Evolutionary conservation across 2,888 invertebrate genomes (phyloP).

Genomic region (Lathronympha strigana): DNA sequence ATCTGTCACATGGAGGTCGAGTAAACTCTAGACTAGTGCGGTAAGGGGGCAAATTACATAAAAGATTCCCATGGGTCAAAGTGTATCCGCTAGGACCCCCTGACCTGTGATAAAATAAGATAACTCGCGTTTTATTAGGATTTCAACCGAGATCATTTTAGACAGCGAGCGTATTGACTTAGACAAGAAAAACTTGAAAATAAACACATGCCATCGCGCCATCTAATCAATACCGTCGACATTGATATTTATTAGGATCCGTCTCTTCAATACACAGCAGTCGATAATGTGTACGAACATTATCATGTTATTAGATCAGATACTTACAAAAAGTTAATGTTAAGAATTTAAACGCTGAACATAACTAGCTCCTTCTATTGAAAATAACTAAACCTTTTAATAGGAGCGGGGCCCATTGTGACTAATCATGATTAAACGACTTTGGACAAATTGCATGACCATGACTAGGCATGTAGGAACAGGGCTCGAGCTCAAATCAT

Average conservation of each 20-base stretch:
- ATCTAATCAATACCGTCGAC: conserved; percentile 26
- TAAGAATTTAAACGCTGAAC: conserved; percentile 47
- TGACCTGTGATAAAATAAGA: no score
- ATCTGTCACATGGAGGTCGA: no score
- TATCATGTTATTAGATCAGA: conserved; percentile 41
- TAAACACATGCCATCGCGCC: conserved; percentile 2
- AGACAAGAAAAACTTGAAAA: conserved; percentile 3
- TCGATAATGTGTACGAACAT: conserved; percentile 37
- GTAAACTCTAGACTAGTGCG: no score
- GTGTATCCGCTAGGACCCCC: no score
- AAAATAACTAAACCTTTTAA: conserved; percentile 75
- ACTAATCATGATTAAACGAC: conserved; percentile 84
- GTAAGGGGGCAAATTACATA: no score
- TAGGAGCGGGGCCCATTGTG: conserved; percentile 79
- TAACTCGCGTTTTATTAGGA: no score
- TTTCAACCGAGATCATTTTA: conserved; percentile 51
- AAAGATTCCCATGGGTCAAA: no score
- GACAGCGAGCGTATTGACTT: conserved; percentile 26
- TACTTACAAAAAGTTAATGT: conserved; percentile 40
- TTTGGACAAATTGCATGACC: conserved; percentile 84
- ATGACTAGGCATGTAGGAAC: conserved; percentile 80
- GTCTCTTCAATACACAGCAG: conserved; percentile 29
- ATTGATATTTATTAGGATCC: conserved; percentile 39
- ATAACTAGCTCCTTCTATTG: conserved; percentile 67
- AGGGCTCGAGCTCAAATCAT: conserved; percentile 78